A percentile compares a stretch with the other conserved stretches of the same genome.
Conservation (phyloP, 2,888 invertebrate species). For the Homarus gammarus region DNA sequence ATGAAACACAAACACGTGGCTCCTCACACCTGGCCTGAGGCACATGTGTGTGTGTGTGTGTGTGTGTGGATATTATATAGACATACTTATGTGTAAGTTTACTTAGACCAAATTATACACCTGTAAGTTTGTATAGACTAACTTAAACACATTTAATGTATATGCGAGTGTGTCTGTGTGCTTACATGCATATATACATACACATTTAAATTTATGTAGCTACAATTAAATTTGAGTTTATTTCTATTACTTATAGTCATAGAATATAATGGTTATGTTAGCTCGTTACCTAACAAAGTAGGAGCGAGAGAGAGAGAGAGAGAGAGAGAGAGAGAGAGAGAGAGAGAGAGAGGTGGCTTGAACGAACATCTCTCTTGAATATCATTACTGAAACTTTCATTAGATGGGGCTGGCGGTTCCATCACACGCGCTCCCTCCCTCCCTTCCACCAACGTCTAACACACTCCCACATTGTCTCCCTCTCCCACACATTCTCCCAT, state of each 20-base stretch:
- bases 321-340: no score
- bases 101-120: no score
- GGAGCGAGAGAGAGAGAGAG: no score
- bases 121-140: background rate
- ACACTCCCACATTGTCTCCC: background rate
- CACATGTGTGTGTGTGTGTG: background rate
- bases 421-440: conserved; percentile 2
- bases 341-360: background rate
- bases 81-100: background rate
- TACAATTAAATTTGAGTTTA: background rate
- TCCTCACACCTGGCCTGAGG: no score
- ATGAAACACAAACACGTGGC: no score
- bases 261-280: no score
- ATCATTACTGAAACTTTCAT: background rate
- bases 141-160: background rate
- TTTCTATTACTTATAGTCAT: no score
- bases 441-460: background rate
- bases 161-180: background rate
- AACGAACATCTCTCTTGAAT: background rate
- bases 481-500: background rate
- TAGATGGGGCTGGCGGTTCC: background rate
- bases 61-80: background rate
- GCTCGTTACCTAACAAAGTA: no score
- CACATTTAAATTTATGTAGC: background rate
- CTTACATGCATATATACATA: conserved; percentile 10